Evolutionary conservation across 2,797 vertebrate genomes (phyloP).

Genomic region (Odontamblyopus lacepedii): DNA sequence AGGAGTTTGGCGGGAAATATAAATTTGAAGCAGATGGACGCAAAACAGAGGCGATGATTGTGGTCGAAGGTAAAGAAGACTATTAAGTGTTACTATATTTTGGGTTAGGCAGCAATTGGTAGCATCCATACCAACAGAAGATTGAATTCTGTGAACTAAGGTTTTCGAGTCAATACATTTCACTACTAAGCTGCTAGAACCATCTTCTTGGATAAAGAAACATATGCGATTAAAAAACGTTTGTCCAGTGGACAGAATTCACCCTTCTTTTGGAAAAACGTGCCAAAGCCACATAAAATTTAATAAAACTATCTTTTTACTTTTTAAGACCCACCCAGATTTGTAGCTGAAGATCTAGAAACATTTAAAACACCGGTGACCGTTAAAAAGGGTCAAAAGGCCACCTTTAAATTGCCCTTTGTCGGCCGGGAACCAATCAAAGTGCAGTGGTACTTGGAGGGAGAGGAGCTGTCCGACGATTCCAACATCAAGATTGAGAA

Average conservation of each 20-base stretch:
- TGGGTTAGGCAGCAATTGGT: background rate
- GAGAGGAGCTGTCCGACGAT: constrained; percentile 76
- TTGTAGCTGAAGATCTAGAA: constrained; percentile 73
- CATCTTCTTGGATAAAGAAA: too few relatives aligned
- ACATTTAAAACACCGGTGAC: constrained; percentile 73
- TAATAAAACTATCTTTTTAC: background rate
- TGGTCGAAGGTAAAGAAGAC: constrained; percentile 83
- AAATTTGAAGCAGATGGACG: constrained; percentile 86
- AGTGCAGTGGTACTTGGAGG: constrained; percentile 85
- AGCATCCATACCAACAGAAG: too few relatives aligned
- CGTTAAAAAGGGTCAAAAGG: constrained; percentile 84
- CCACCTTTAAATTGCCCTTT: constrained; percentile 81
- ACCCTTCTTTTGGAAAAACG: too few relatives aligned
- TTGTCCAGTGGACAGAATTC: too few relatives aligned
- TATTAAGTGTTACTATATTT: background rate
- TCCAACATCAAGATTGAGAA: constrained; percentile 76
- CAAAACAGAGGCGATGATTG: constrained; percentile 83
- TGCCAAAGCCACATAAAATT: background rate
- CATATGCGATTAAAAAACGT: too few relatives aligned
- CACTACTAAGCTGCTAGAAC: too few relatives aligned
- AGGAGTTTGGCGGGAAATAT: constrained; percentile 84
- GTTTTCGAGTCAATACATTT: too few relatives aligned
- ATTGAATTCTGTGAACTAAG: too few relatives aligned
- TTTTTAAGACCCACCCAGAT: constrained; percentile 83
- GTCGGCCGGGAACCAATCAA: constrained; percentile 83